Conservation (phyloP, 2,888 invertebrate genomes). For the Lordiphosa fenestrarum region DNA sequence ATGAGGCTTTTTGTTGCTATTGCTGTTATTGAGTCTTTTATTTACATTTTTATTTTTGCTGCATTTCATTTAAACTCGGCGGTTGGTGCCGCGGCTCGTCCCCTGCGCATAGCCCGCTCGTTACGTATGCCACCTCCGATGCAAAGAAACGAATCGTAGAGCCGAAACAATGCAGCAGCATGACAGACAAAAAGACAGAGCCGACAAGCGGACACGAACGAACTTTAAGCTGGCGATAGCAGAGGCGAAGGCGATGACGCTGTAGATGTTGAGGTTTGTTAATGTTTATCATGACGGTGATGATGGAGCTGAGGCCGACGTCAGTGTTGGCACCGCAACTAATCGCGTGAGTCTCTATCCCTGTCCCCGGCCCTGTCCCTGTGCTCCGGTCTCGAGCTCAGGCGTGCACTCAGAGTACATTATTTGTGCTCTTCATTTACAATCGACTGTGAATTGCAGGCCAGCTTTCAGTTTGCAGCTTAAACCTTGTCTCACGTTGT, state of each 20-base stretch:
- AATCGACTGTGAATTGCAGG: conserved; percentile 56
- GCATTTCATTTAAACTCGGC: conserved; percentile 55
- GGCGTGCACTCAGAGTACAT: conserved; percentile 31
- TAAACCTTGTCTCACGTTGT: conserved; percentile 50
- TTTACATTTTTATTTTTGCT: conserved; percentile 61
- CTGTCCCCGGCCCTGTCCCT: conserved; percentile 44
- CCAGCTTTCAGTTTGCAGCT: conserved; percentile 29
- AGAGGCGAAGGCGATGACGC: conserved; percentile 58
- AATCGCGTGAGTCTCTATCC: conserved; percentile 64
- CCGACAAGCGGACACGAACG: conserved; percentile 43
- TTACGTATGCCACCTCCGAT: conserved; percentile 56
- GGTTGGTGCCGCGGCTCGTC: conserved; percentile 24
- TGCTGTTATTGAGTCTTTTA: conserved; percentile 65
- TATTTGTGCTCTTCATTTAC: conserved; percentile 64
- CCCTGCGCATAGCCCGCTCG: conserved; percentile 18
- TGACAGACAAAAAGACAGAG: conserved; percentile 46
- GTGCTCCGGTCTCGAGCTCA: conserved; percentile 1
- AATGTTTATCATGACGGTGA: conserved; percentile 65
- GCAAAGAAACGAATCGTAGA: conserved; percentile 41
- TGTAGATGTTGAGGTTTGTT: conserved; percentile 64
- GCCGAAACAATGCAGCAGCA: conserved; percentile 44
- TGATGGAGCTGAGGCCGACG: conserved; percentile 54
- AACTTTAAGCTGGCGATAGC: conserved; percentile 24
- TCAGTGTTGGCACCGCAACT: conserved; percentile 65
- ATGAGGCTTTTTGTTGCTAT: conserved; percentile 46